Conservation (phyloP, 2,113 vertebrate species). For the Beaufortia kweichowensis region DNA sequence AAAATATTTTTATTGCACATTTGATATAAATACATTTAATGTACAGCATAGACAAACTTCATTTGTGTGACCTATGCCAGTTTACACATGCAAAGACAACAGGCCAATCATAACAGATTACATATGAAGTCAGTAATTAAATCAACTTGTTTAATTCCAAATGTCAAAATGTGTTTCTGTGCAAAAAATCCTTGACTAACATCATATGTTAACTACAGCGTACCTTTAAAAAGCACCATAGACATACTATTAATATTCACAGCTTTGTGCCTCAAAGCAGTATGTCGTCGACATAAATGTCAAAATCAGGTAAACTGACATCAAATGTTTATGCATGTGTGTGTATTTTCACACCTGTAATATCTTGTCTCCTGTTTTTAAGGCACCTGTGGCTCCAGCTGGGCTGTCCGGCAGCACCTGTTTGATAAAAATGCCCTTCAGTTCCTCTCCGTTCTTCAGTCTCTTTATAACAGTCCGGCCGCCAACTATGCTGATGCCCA, state of each 20-base stretch:
- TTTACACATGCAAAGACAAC: no score
- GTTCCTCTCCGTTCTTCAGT: slow-evolving; percentile 93
- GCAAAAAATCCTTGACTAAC: no score
- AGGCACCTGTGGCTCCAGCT: slow-evolving; percentile 79
- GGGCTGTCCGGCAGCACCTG: slow-evolving; percentile 90
- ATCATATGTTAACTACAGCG: no score
- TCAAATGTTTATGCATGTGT: neutral
- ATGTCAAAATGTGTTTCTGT: no score
- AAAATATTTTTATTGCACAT: neutral
- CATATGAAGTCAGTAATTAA: no score
- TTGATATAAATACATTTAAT: neutral
- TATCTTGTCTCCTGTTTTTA: slow-evolving; percentile 98
- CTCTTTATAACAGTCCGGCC: slow-evolving; percentile 91
- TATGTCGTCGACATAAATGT: no score
- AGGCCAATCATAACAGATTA: no score
- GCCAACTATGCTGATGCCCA: slow-evolving; percentile 98
- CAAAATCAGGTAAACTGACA: neutral
- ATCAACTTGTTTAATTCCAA: no score
- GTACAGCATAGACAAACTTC: neutral
- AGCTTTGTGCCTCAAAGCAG: no score
- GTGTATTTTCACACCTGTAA: slow-evolving; percentile 78
- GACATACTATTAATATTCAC: no score
- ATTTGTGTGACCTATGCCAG: neutral
- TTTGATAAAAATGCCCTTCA: slow-evolving; percentile 98
- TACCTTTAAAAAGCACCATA: no score